These are phyloP conservation scores for Smittia aterrima DNA, from an alignment of 2,888 invertebrate genomes.

Conservation along the genomic window DNA sequence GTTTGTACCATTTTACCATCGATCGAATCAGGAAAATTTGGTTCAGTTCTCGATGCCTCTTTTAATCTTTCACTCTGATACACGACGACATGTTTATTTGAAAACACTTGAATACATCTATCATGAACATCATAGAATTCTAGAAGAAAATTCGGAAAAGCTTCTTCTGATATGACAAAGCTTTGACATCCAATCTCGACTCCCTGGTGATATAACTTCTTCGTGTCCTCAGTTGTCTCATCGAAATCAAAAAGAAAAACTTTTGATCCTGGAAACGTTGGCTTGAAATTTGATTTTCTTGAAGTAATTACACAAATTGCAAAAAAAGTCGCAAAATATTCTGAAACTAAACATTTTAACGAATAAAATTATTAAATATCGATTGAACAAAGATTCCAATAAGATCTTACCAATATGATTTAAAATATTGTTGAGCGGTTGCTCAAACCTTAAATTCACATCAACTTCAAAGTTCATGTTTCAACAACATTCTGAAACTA, in stretches of 20 bases:
- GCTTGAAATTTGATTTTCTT: not conserved
- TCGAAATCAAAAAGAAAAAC: slow-evolving; percentile 11
- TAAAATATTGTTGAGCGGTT: not conserved
- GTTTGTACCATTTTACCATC: not conserved
- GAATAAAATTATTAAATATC: too few relatives aligned
- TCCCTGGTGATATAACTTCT: not conserved
- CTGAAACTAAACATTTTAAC: too few relatives aligned
- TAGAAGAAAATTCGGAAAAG: not conserved
- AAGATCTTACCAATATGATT: not conserved
- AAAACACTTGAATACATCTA: not conserved
- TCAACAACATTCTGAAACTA: not conserved
- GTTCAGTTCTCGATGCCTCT: not conserved
- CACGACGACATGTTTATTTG: slow-evolving; percentile 23
- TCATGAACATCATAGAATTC: slow-evolving; percentile 34
- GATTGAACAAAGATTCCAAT: too few relatives aligned
- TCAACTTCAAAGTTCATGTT: not conserved
- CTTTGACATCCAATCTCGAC: slow-evolving; percentile 23
- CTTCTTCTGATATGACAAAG: slow-evolving; percentile 26
- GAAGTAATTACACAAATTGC: not conserved
- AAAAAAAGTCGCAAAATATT: not conserved
- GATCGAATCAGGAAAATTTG: not conserved
- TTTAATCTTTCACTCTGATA: not conserved
- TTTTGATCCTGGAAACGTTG: not conserved
- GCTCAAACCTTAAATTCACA: not conserved
- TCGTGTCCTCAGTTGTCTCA: not conserved